Evolutionary conservation across 2,888 invertebrate species (phyloP).

Genomic region (Melanostoma mellinum): DNA sequence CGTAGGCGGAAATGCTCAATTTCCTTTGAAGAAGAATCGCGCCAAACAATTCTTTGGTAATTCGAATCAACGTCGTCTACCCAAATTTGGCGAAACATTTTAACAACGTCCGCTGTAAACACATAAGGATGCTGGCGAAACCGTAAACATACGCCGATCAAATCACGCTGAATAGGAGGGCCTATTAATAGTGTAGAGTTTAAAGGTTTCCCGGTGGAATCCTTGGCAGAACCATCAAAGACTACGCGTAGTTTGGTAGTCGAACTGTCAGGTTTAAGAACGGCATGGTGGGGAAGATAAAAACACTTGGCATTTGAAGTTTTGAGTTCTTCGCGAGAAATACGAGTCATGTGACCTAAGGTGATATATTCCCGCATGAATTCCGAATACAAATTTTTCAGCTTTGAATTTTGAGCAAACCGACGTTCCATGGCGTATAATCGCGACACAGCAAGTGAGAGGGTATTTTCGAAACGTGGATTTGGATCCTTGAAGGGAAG

Average conservation of each 20-base stretch:
- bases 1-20: constrained; percentile 35
- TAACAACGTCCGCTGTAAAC: constrained; percentile 34
- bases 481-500: constrained; percentile 32
- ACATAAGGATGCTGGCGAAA: constrained; percentile 63
- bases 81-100: constrained; percentile 56
- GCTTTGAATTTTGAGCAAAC: constrained; percentile 16
- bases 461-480: constrained; percentile 36
- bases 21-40: constrained; percentile 15
- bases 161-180: constrained; percentile 46
- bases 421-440: constrained; percentile 28
- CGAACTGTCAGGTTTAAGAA: constrained; percentile 59
- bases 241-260: constrained; percentile 4
- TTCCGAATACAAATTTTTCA: constrained; percentile 1
- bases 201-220: constrained; percentile 37
- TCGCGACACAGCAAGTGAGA: constrained; percentile 23
- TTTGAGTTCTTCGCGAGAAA: constrained; percentile 15
- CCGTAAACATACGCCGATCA: constrained; percentile 58
- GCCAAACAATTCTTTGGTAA: constrained; percentile 52
- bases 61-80: constrained; percentile 14
- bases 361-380: constrained; percentile 42
- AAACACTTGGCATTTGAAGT: constrained; percentile 18
- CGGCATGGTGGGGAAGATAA: constrained; percentile 71
- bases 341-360: constrained; percentile 31
- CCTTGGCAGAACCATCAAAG: constrained; percentile 56
- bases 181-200: constrained; percentile 50